These are phyloP conservation scores for Artemisiospiza belli DNA, from an alignment of 2,113 vertebrate species.

Conservation along the genomic window DNA sequence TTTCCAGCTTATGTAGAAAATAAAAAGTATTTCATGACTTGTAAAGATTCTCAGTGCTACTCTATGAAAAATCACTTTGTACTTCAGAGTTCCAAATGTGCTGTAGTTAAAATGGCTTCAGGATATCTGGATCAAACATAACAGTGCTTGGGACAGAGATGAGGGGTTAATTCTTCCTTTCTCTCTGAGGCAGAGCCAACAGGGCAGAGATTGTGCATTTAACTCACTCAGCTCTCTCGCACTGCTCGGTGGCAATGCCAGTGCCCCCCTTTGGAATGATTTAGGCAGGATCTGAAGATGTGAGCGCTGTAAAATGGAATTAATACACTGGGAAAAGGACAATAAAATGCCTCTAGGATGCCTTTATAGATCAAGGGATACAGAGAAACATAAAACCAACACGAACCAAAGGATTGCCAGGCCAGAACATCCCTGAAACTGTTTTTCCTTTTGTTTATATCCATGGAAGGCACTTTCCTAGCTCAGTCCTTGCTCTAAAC, in stretches of 20 bases:
- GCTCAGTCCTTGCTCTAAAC: neutral
- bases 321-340: neutral
- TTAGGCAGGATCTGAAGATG: neutral
- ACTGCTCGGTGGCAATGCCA: rapidly evolving
- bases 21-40: neutral
- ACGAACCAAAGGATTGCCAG: neutral
- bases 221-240: neutral
- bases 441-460: rapidly evolving
- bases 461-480: neutral
- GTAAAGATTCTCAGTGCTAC: neutral
- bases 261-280: neutral
- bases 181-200: neutral
- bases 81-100: neutral
- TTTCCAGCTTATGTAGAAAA: neutral
- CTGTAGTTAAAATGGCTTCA: neutral
- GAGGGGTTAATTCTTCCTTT: neutral
- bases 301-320: neutral
- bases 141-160: rapidly evolving
- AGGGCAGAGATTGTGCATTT: neutral
- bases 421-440: neutral
- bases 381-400: neutral
- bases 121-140: neutral
- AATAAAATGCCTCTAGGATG: neutral
- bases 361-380: neutral
- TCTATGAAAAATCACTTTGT: neutral